These are phyloP conservation scores for Imbricaverruca yamaguchii DNA, from an alignment of 2,888 invertebrate species.

Conservation along the genomic window DNA sequence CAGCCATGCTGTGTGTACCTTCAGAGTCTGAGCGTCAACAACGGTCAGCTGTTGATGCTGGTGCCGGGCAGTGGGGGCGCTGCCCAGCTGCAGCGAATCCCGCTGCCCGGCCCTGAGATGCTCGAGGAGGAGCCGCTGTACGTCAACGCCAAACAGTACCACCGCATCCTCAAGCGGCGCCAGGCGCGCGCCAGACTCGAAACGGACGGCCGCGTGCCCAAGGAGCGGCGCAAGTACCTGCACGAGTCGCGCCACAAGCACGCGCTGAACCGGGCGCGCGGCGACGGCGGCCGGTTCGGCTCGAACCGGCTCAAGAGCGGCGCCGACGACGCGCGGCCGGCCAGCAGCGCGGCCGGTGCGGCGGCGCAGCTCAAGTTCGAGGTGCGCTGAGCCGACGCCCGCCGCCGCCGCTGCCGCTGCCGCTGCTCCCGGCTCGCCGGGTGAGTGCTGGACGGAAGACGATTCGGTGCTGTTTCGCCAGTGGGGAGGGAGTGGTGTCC, in stretches of 20 bases:
- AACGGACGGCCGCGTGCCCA: slow-evolving; percentile 90
- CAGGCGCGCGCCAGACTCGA: slow-evolving; percentile 92
- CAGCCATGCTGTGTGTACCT: no score
- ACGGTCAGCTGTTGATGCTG: slow-evolving; percentile 36
- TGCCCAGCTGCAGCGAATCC: slow-evolving; percentile 45
- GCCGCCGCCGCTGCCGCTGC: no score
- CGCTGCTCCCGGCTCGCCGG: no score
- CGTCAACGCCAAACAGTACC: slow-evolving; percentile 97
- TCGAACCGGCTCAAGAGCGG: slow-evolving; percentile 43
- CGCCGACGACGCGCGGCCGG: not conserved
- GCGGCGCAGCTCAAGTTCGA: slow-evolving; percentile 11
- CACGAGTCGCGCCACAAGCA: slow-evolving; percentile 95
- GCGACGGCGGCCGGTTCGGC: slow-evolving; percentile 93
- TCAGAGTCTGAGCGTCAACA: not conserved
- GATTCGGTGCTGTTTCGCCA: no score
- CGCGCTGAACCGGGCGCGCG: slow-evolving; percentile 93
- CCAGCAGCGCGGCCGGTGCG: not conserved
- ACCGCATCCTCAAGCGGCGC: slow-evolving; percentile 82
- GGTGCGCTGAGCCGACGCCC: not conserved
- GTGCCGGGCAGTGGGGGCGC: slow-evolving; percentile 43
- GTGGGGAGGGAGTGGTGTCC: no score
- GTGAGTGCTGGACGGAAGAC: no score
- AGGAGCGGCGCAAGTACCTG: slow-evolving; percentile 82
- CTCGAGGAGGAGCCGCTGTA: slow-evolving; percentile 92
- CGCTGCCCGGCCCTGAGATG: slow-evolving; percentile 53